These are phyloP conservation scores for Drosophila vallismaia DNA, from an alignment of 2,888 invertebrate species.

Conservation along the genomic window DNA sequence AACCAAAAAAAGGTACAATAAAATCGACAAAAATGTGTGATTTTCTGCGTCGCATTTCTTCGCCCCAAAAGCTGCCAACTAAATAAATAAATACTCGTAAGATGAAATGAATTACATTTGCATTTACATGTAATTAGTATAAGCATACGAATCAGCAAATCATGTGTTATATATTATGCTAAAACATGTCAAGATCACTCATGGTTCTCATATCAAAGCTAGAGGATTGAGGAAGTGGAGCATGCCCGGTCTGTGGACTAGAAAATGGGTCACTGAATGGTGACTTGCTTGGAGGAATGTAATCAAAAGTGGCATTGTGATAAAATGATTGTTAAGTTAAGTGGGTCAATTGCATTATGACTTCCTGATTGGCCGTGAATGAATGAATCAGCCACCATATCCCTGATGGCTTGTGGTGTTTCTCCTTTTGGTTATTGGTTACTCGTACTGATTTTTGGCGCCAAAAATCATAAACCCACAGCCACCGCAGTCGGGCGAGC, in stretches of 20 bases:
- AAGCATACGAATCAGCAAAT: conserved; percentile 38
- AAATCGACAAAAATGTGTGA: conserved; percentile 33
- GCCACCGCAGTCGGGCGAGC: conserved; percentile 22
- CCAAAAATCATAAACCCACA: conserved; percentile 41
- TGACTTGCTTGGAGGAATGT: background rate
- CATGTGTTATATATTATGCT: conserved; percentile 49
- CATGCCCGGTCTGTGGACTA: background rate
- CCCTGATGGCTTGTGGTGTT: too few species aligned
- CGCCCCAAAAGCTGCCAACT: conserved; percentile 35
- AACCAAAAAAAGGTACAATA: conserved; percentile 41
- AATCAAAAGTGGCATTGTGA: conserved; percentile 7
- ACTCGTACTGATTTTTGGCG: conserved; percentile 34
- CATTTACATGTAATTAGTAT: conserved; percentile 48
- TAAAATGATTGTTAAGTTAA: conserved; percentile 13
- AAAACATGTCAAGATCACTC: conserved; percentile 41
- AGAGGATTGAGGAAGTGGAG: conserved; percentile 18
- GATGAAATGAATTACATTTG: conserved; percentile 46
- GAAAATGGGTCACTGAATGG: background rate
- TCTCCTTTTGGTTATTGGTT: background rate
- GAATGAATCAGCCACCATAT: background rate
- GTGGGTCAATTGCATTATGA: conserved; percentile 24
- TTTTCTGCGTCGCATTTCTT: conserved; percentile 39
- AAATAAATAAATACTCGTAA: conserved; percentile 33
- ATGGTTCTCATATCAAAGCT: conserved; percentile 13
- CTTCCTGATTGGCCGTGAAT: conserved; percentile 11